These are phyloP conservation scores for Asbolus verrucosus DNA, from an alignment of 1,140 invertebrate genomes.

Conservation along the genomic window DNA sequence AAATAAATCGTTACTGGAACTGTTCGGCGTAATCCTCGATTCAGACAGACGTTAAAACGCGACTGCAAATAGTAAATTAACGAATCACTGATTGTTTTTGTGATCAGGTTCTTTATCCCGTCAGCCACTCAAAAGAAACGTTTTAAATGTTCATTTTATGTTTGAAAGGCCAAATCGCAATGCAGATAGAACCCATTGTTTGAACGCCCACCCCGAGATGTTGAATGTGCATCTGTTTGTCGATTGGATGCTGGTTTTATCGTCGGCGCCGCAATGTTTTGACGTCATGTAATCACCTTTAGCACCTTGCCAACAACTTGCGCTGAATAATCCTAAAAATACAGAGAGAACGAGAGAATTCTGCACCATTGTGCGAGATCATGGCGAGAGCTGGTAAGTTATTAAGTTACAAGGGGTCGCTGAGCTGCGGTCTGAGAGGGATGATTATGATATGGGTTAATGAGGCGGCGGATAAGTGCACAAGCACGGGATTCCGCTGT, in stretches of 20 bases:
- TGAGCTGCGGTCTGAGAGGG: not conserved
- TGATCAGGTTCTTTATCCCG: too few relatives aligned
- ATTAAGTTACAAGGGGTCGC: not conserved
- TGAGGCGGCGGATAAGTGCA: not conserved
- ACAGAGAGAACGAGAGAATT: slow-evolving; percentile 11
- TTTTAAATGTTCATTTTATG: too few relatives aligned
- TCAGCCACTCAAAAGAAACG: too few relatives aligned
- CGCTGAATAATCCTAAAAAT: slow-evolving; percentile 31
- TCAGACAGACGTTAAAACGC: not conserved
- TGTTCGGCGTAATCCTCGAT: slow-evolving; percentile 8
- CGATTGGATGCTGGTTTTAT: slow-evolving; percentile 9
- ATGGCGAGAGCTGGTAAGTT: not conserved
- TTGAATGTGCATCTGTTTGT: too few relatives aligned
- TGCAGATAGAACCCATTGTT: too few relatives aligned
- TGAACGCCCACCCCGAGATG: too few relatives aligned
- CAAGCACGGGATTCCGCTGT: not conserved
- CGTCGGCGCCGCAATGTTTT: slow-evolving; percentile 20
- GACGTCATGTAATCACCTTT: slow-evolving; percentile 25
- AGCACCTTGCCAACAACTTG: slow-evolving; percentile 31
- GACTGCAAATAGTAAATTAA: too few relatives aligned
- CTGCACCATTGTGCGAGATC: too few relatives aligned
- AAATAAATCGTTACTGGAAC: slow-evolving; percentile 23
- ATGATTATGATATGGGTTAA: not conserved
- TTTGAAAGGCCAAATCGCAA: too few relatives aligned
- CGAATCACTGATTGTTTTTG: too few relatives aligned